Evolutionary conservation across 64 coral and sea anemone genomes (phyloP).

Genomic region (Actinia tenebrosa): DNA sequence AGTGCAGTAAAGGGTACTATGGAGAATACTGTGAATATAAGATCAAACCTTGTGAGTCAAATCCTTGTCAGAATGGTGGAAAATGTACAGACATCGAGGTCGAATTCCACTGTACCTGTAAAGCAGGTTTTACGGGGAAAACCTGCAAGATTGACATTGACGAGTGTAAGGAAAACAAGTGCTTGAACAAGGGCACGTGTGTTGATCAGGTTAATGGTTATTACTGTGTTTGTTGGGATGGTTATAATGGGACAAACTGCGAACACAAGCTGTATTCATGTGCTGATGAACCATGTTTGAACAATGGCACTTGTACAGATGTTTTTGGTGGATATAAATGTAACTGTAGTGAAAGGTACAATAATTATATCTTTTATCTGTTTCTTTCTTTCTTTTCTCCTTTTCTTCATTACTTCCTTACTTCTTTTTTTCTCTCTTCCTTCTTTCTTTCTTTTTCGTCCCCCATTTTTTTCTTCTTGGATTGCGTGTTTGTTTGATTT

Average conservation of each 20-base stretch:
- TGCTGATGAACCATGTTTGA: slow-evolving; percentile 55
- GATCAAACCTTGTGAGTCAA: slow-evolving; percentile 19
- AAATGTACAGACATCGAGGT: slow-evolving; percentile 55
- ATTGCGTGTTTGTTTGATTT: too few relatives aligned
- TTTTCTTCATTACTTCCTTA: background rate
- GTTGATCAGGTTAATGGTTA: slow-evolving; percentile 74
- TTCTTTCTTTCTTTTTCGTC: too few relatives aligned
- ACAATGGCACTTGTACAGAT: slow-evolving; percentile 66
- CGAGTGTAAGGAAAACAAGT: slow-evolving; percentile 47
- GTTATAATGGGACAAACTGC: slow-evolving; percentile 70
- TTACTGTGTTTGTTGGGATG: slow-evolving; percentile 61
- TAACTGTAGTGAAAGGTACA: background rate
- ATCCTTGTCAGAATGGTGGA: slow-evolving; percentile 43
- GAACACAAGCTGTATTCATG: slow-evolving; percentile 69
- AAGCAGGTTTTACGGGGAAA: slow-evolving; percentile 54
- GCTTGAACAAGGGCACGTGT: slow-evolving; percentile 67
- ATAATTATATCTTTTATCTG: too few relatives aligned
- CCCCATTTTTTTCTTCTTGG: too few relatives aligned
- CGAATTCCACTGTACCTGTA: slow-evolving; percentile 64
- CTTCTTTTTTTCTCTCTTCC: background rate
- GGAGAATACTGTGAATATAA: slow-evolving; percentile 32
- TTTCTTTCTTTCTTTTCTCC: background rate
- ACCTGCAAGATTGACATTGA: slow-evolving; percentile 53
- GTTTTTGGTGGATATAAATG: background rate
- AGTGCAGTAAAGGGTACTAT: slow-evolving; percentile 22